Conservation (phyloP, 2,797 vertebrate species). For the Nyctalus aviator region DNA sequence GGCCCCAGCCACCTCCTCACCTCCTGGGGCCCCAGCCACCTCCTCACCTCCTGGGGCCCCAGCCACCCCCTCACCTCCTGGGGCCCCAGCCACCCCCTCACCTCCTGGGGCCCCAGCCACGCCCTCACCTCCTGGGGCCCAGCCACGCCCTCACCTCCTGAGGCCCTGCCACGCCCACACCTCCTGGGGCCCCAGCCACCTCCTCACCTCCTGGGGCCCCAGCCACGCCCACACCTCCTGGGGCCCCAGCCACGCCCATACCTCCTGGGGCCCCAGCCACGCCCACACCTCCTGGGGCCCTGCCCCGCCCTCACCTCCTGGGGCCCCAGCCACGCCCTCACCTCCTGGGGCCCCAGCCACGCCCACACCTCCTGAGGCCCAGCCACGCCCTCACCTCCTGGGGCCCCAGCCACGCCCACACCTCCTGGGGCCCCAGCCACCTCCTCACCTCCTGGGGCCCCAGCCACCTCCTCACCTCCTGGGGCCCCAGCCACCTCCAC, state of each 20-base stretch:
- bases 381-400: background rate
- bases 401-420: background rate
- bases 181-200: no score
- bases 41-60: background rate
- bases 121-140: no score
- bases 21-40: background rate
- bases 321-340: background rate
- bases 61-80: background rate
- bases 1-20: conserved; percentile 80
- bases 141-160: conserved; percentile 91
- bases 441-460: background rate
- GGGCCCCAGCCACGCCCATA: background rate
- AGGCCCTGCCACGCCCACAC: no score
- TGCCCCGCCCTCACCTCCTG: no score
- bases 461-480: background rate
- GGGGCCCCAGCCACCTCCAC: no score
- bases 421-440: rapidly evolving
- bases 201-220: conserved; percentile 84
- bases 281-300: background rate
- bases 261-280: rapidly evolving
- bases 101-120: background rate
- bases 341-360: no score
- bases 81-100: rapidly evolving
- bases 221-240: background rate
- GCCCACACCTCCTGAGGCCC: background rate